A percentile compares a stretch with the other conserved stretches of the same genome.
These are phyloP conservation scores for Stenchaetothrips biformis DNA, from an alignment of 2,888 invertebrate species.

Conservation along the genomic window DNA sequence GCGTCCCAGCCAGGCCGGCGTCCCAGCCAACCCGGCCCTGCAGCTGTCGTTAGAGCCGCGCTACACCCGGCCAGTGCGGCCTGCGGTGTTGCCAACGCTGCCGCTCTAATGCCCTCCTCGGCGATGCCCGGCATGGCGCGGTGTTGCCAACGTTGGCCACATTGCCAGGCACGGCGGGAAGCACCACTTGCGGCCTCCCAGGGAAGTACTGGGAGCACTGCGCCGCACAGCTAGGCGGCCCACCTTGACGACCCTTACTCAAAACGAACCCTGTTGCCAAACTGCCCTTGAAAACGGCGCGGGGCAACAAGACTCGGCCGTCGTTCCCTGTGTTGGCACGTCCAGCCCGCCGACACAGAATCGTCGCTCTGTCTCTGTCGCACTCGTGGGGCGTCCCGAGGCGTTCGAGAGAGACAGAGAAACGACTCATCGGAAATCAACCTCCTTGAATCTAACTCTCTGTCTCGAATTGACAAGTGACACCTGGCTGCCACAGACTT, in stretches of 20 bases:
- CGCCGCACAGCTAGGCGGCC: not conserved
- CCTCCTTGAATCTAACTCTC: too few relatives aligned
- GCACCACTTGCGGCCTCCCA: not conserved
- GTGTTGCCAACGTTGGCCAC: not conserved
- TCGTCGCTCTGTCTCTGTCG: too few relatives aligned
- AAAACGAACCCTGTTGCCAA: not conserved
- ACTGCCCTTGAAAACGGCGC: too few relatives aligned
- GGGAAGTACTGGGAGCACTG: not conserved
- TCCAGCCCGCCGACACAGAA: too few relatives aligned
- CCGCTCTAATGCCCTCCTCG: not conserved
- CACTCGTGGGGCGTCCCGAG: too few relatives aligned
- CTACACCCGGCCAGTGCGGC: too few relatives aligned
- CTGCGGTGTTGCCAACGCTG: not conserved
- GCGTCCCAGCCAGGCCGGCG: not conserved
- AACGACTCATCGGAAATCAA: too few relatives aligned
- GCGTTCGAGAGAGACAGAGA: too few relatives aligned
- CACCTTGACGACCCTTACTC: conserved; percentile 1
- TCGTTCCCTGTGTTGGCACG: too few relatives aligned
- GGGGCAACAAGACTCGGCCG: too few relatives aligned
- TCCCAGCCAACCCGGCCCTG: not conserved
- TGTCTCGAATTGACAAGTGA: too few relatives aligned
- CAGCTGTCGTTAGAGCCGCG: conserved; percentile 6
- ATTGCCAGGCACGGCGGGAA: not conserved
- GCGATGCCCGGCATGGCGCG: not conserved
- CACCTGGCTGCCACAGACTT: too few relatives aligned